Percentiles rank a stretch among this genome's conserved stretches.
Conservation (phyloP, 2,797 vertebrate genomes). For the Melanotaenia pygmaea region DNA sequence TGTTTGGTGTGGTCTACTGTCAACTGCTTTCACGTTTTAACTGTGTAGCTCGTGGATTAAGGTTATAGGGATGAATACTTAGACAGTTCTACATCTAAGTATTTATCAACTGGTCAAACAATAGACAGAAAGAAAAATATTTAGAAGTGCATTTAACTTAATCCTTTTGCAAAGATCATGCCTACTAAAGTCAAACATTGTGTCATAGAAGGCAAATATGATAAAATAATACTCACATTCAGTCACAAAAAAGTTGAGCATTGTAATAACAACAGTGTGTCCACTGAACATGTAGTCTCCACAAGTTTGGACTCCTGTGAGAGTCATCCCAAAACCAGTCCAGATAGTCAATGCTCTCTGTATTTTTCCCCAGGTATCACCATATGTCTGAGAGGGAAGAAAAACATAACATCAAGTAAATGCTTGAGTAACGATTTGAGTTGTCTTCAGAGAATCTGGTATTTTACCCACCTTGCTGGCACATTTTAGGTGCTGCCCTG, state of each 20-base stretch:
- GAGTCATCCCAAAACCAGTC: slow-evolving; percentile 96
- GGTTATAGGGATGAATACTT: background rate
- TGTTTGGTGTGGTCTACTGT: background rate
- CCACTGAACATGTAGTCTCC: slow-evolving; percentile 99
- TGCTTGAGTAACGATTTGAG: background rate
- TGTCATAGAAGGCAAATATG: background rate
- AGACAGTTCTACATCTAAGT: background rate
- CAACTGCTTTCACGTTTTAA: background rate
- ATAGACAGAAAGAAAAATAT: background rate
- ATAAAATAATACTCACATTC: slow-evolving; percentile 87
- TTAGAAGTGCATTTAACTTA: background rate
- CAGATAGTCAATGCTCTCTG: slow-evolving; percentile 92
- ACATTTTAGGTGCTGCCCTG: slow-evolving; percentile 91
- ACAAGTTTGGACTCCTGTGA: slow-evolving; percentile 95
- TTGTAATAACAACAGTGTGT: slow-evolving; percentile 94
- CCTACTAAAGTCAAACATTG: background rate
- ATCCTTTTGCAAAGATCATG: background rate
- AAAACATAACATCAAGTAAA: slow-evolving; percentile 11
- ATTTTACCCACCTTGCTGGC: slow-evolving; percentile 87
- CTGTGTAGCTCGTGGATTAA: background rate
- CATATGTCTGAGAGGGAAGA: slow-evolving; percentile 83
- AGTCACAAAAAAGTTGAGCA: slow-evolving; percentile 98
- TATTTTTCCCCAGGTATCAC: slow-evolving; percentile 89
- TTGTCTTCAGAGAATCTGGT: slow-evolving; percentile 10
- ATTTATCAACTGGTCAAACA: background rate